Base-by-base conservation (phyloP, 2,888 invertebrate species). In the Drosophila demipolita region DNA sequence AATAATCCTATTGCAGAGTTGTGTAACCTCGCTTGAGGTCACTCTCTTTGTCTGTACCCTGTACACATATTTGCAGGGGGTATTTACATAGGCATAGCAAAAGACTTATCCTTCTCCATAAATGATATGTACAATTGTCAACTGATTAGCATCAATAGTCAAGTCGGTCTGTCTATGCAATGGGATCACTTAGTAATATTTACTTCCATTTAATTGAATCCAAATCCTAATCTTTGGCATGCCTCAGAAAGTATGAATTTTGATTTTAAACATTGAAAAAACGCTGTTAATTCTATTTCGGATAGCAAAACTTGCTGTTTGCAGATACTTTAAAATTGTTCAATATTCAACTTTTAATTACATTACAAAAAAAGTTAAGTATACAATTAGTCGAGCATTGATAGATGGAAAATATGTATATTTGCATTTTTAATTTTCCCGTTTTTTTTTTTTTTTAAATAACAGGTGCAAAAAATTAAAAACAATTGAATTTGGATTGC, bases 1-100 rank as follows among this genome's bases (percentile, higher is more conserved):
- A 78, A 85, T 85, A 87, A 85, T 85, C 85, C 88, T 85, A 87
- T 85, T 85, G 83, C 73, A 82, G 57, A 40, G 63, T 73, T 57
- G 59, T 63, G 66, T 78, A 66, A 54, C 65, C 53, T 45, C 55
- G 48, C n/a, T 40, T 55, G 59, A 26, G 48, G 66, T 57, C 55
- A 33, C 49, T 35, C 60, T 40, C 33, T 40, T 9, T n/a, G 57
- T 20, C 12, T 7, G 55, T 57, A 77, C 69, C 78, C 78, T 61
- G 60, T 57, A 60, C n/a, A 33, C 15, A 17, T 11, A 29, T 17
- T 26, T 26, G 26, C 15, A 8, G 8, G 0, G 45, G 45, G 7
- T 23, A 23, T 7, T 8, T 2, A 3, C 23, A 45, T 15, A 45
- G 7, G 23, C 45, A 23, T 23, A 23, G 7, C 45, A 15, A 3